Evolutionary conservation across 2,888 invertebrate genomes (phyloP).

Genomic region (Chymomyza procnemis): DNA sequence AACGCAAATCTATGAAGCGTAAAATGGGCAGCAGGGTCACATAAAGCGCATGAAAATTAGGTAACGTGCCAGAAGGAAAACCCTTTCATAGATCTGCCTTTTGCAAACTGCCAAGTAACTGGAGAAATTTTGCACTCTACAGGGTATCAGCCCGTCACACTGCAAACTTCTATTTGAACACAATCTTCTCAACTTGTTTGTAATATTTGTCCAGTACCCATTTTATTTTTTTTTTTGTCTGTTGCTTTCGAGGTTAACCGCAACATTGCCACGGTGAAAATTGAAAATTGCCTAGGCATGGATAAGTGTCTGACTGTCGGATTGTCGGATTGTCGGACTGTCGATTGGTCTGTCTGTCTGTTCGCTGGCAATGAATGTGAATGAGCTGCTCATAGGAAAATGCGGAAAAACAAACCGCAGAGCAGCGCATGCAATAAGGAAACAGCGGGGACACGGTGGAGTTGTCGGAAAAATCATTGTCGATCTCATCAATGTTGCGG

Average conservation of each 20-base stretch:
- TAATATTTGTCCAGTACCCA: not conserved
- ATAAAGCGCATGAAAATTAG: too few species aligned
- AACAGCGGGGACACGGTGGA: constrained; percentile 7
- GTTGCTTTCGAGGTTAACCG: constrained; percentile 49
- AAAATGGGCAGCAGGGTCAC: too few species aligned
- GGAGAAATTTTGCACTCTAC: too few species aligned
- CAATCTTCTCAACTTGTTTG: not conserved
- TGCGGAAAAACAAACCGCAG: constrained; percentile 16
- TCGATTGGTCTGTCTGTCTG: not conserved
- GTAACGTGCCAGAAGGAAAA: too few species aligned
- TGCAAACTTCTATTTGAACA: not conserved
- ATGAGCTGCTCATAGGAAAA: constrained; percentile 10
- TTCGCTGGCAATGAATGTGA: constrained; percentile 40
- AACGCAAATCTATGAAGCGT: too few species aligned
- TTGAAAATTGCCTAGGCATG: constrained; percentile 14
- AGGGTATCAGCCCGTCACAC: not conserved
- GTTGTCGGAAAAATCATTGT: not conserved
- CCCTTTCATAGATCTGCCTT: too few species aligned
- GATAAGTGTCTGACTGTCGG: too few species aligned
- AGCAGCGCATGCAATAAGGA: constrained; percentile 35
- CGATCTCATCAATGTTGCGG: constrained; percentile 27
- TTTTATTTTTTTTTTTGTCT: not conserved
- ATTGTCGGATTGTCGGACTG: too few species aligned
- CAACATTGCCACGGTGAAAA: constrained; percentile 28
- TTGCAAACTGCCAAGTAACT: too few species aligned